Evolutionary conservation across 2,888 invertebrate species (phyloP), one percentile per base, ranked within the genome.

Genomic region (Hyppa rectilinea): DNA sequence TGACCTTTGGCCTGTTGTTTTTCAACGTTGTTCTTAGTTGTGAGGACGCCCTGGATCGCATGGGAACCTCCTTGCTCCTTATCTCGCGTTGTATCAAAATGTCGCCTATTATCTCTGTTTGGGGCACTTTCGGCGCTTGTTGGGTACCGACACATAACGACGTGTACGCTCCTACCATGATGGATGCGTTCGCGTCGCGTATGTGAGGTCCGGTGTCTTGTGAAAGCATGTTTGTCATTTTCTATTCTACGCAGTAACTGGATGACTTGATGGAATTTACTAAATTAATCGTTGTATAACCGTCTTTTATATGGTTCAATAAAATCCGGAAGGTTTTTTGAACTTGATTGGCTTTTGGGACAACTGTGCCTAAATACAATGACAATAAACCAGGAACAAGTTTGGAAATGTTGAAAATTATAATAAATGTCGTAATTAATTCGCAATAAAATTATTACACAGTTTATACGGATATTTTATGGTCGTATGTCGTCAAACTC

Each of bases 61-160:
- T 95, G 95, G 94, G 96, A 95, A 95, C 93, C 92, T 90, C 90
- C 91, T 89, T 86, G 80, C 75, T 84, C 86, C 90, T 95, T 95
- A 96, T 96, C 95, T 93, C 81, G 86, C 87, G 91, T 93, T 95
- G 96, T 96, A 96, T 96, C 95, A 90, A 89, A 91, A 91, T 95
- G 95, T 95, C 94, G 93, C 92, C 95, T 90, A 95, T 95, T 95
- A 96, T 96, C 96, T 95, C 88, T 86, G 90, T 90, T 92, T 91
- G 90, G 92, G 92, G 90, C 93, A 93, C 92, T 94, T 94, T 94
- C 91, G 92, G 92, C 89, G 92, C 94, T 93, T 94, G 95, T 95
- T 89, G 90, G 87, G 89, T 87, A 91, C 90, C 91, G 92, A 91
- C 91, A 88, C 89, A 91, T 91, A 90, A 90, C 92, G 90, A 92